Percentiles rank a stretch among this genome's conserved stretches.
Evolutionary conservation across 2,888 invertebrate species (phyloP).

Genomic region (Choreutis nemorana): DNA sequence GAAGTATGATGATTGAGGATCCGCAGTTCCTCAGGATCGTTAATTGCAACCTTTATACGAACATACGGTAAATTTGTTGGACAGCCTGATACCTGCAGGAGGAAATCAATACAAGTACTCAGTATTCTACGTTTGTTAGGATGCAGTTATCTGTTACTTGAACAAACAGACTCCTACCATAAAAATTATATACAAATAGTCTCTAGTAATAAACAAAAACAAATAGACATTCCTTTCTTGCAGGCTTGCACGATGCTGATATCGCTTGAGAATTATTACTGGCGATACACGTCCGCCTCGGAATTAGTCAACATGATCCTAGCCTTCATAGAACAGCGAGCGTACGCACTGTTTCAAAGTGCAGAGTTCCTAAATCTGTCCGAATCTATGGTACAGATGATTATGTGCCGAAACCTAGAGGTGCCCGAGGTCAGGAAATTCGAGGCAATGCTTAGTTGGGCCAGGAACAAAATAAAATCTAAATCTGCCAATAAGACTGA

Average conservation of each 20-base stretch:
- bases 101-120: no score
- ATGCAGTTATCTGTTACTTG: no score
- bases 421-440: constrained; percentile 91
- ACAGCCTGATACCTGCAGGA: no score
- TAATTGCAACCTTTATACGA: no score
- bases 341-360: constrained; percentile 84
- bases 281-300: constrained; percentile 93
- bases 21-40: no score
- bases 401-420: constrained; percentile 90
- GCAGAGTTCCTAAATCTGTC: constrained; percentile 87
- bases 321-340: constrained; percentile 87
- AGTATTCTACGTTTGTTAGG: no score
- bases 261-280: constrained; percentile 92
- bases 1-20: no score
- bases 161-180: no score
- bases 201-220: background rate
- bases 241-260: constrained; percentile 92
- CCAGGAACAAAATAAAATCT: constrained; percentile 81
- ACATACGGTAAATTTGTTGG: no score
- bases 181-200: no score
- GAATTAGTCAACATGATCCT: constrained; percentile 95
- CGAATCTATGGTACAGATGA: constrained; percentile 95
- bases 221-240: constrained; percentile 8
- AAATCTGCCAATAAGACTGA: constrained; percentile 82
- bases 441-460: constrained; percentile 93